phyloP scores from a whole-genome alignment of 2,797 vertebrate genomes.

The Sebastes vulpes region DNA sequence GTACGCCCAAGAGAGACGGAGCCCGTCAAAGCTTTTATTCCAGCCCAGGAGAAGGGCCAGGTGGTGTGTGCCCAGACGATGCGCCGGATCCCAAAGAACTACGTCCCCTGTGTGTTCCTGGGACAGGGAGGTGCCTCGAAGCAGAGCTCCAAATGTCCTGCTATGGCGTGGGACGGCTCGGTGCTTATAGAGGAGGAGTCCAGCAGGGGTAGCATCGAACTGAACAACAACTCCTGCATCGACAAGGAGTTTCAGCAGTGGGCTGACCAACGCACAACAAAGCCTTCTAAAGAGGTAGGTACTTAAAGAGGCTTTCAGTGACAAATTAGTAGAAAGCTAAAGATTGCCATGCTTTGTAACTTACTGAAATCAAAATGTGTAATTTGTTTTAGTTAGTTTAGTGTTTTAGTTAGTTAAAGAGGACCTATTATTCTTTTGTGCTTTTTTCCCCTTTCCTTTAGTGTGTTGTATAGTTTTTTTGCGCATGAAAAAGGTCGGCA shows the following conservation, averaged over 20 bases:
- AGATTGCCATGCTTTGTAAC: neutral
- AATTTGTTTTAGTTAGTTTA: neutral
- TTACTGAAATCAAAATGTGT: neutral
- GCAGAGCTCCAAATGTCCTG: conserved; percentile 71
- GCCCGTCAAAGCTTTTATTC: conserved; percentile 36
- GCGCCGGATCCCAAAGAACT: conserved; percentile 72
- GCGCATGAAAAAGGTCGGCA: too few species aligned
- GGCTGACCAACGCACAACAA: conserved; percentile 55
- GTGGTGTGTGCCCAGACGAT: conserved; percentile 71
- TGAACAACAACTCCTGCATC: conserved; percentile 78
- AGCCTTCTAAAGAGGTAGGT: conserved; percentile 76
- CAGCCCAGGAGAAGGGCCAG: conserved; percentile 52
- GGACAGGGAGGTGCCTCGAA: conserved; percentile 47
- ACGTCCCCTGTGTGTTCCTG: conserved; percentile 86
- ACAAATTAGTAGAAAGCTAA: neutral
- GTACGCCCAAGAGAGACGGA: neutral
- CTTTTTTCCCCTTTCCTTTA: too few species aligned
- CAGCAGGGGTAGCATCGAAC: conserved; percentile 69
- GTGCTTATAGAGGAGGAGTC: conserved; percentile 65
- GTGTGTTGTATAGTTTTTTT: too few species aligned
- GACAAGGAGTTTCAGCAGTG: conserved; percentile 67
- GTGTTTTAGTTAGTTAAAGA: too few species aligned
- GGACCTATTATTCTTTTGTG: too few species aligned
- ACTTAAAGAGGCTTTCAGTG: neutral
- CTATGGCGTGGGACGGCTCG: conserved; percentile 65